Conservation (phyloP, 2,888 invertebrate genomes). For the Rosalia funebris region DNA sequence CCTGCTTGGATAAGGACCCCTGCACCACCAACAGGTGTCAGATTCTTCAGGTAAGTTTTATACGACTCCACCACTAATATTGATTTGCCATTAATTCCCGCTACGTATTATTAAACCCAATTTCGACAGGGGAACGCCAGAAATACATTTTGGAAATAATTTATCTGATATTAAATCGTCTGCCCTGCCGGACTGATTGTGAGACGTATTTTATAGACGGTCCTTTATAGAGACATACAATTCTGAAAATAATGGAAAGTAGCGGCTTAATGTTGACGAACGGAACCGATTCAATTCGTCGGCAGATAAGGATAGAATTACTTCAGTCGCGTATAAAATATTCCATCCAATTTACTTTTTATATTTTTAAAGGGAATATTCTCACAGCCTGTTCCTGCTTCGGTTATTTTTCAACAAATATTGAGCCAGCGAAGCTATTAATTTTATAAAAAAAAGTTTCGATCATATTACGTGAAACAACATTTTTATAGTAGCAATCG, state of each 20-base stretch:
- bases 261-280: neutral
- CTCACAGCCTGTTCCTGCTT: neutral
- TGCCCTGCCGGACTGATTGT: slow-evolving; percentile 1
- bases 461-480: too few species aligned
- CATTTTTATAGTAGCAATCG: too few species aligned
- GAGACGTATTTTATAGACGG: slow-evolving; percentile 1
- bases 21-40: slow-evolving; percentile 90
- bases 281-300: neutral
- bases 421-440: neutral
- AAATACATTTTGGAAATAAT: too few species aligned
- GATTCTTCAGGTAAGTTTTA: slow-evolving; percentile 82
- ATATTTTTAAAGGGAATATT: neutral
- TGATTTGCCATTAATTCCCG: too few species aligned
- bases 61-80: too few species aligned
- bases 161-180: too few species aligned
- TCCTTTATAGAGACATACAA: neutral
- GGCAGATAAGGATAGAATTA: neutral
- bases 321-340: neutral
- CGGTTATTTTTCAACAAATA: neutral
- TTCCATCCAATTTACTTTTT: neutral
- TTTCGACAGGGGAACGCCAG: too few species aligned
- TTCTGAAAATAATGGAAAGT: neutral
- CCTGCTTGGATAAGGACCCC: slow-evolving; percentile 89
- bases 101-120: too few species aligned
- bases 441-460: neutral